Evolutionary conservation across 2,113 vertebrate species (phyloP), one percentile per base, ranked within the genome.

Genomic region (Reinhardtius hippoglossoides): DNA sequence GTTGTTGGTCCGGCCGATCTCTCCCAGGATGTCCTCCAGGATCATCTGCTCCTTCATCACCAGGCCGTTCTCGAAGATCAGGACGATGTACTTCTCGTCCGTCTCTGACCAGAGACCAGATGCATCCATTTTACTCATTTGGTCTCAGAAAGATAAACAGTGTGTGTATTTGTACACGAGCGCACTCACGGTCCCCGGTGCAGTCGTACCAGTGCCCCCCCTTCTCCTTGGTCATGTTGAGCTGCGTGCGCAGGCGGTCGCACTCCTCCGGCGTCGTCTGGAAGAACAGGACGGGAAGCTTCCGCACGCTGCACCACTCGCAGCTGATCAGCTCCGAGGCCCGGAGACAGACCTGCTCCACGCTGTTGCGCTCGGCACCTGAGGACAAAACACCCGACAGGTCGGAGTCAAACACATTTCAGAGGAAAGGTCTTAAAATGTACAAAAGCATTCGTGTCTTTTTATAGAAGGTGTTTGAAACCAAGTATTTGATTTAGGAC

Each of bases 11-110:
- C 87, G 84, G 68, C 97, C 97, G 60, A 98, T 97, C 44, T 95
- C 95, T 1, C 78, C 87, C 85, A 98, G 94, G 74, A 99, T 97
- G 88, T 95, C 97, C 93, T 98, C 97, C 93, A 99, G 95, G 87
- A 97, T 84, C 67, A 93, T 78, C 90, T 96, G 95, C 91, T 95
- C 95, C 63, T 95, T 95, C 94, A 94, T 80, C 63, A 92, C 91
- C 67, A 96, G 95, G 12, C 96, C 95, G 75, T 95, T 96, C 94
- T 98, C 97, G 83, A 99, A 98, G 93, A 99, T 99, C 84, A 99
- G 85, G 55, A 98, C 97, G 16, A 99, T 97, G 80, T 96, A 98
- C 55, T 98, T 96, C 87, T 99, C 97, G 75, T 97, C 97, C 3
- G 93, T 88, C 91, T 94, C 98, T 99, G 91, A 3, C 46, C 46